These are phyloP conservation scores for Aleiodes sp. DNA, from an alignment of 1,140 invertebrate species.

Conservation along the genomic window DNA sequence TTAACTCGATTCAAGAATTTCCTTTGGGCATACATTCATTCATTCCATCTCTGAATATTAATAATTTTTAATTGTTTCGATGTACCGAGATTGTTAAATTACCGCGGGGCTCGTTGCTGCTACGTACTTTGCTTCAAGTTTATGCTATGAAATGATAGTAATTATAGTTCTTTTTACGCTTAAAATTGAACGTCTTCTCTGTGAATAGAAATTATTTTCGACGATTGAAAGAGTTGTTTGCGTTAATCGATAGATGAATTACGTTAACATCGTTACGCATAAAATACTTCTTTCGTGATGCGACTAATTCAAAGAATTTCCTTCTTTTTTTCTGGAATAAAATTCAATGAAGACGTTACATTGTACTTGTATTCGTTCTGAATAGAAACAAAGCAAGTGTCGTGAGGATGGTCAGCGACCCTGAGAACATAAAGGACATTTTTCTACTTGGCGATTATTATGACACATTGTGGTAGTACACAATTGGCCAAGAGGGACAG, in stretches of 20 bases:
- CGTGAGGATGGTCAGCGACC: background rate
- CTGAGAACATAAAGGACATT: background rate
- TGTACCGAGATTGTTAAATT: background rate
- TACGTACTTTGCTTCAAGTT: too few species aligned
- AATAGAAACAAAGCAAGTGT: background rate
- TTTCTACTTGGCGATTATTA: background rate
- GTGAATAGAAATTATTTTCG: too few species aligned
- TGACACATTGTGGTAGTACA: background rate
- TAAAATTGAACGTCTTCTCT: too few species aligned
- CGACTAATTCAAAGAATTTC: background rate
- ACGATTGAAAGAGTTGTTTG: too few species aligned
- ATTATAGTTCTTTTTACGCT: too few species aligned
- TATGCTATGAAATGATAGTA: too few species aligned
- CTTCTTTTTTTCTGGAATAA: background rate
- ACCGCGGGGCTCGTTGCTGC: too few species aligned
- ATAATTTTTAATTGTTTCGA: slow-evolving; percentile 8
- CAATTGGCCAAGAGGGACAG: background rate
- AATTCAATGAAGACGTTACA: background rate
- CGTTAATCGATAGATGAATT: too few species aligned
- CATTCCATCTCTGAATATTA: background rate
- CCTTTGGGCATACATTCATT: background rate
- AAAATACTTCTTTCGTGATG: too few species aligned
- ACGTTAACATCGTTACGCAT: too few species aligned
- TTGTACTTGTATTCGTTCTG: background rate
- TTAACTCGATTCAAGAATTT: background rate